Base-by-base conservation (phyloP, 1,140 invertebrate genomes). In the Drosophila lowei region DNA sequence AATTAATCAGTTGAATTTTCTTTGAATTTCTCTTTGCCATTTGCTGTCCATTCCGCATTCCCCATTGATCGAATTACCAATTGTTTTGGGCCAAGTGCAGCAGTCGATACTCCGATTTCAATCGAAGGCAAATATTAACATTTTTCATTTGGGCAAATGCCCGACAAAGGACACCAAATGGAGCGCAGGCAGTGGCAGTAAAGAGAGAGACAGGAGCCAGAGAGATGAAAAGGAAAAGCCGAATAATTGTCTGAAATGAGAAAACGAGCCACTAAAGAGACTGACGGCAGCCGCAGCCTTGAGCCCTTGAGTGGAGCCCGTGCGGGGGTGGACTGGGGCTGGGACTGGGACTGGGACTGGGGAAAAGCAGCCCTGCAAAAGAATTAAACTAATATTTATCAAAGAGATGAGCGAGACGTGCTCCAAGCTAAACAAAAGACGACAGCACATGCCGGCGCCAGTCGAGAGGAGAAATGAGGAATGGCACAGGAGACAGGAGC, bases 301-400 rank as follows among this genome's bases (percentile, higher is more conserved):
- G 56, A 47, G 50, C 30, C 44, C 46, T 42, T 44, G 50, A 21
- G 34, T 38, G 34, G 11, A 53, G 28, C 34, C 25, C 44, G 48
- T 44, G 46, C 57, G 57, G 59, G 56, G 42, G 7, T 18, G 28
- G 52, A 49, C 11, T 52, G 42, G 13, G 23, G 46, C 56, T 15
- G 44, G 48, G 55, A 41, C 44, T 52, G 72, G 47, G 23, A 5
- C 23, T 25, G 23, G 3, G n/a, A n/a, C n/a, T n/a, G n/a, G 23
- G 23, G 23, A 5, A 25, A 25, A 25, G 23, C 23, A 25, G 23
- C 23, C 23, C 56, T 71, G 62, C 60, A 54, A 80, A 77, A 54
- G 83, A 78, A 83, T 86, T 88, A 88, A 88, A 88, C 81, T 78
- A 86, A 86, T 86, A 88, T 86, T 86, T 86, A 88, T 86, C 78